Evolutionary conservation across 1,140 invertebrate genomes (phyloP).

Genomic region (Sminthurinus signatus): DNA sequence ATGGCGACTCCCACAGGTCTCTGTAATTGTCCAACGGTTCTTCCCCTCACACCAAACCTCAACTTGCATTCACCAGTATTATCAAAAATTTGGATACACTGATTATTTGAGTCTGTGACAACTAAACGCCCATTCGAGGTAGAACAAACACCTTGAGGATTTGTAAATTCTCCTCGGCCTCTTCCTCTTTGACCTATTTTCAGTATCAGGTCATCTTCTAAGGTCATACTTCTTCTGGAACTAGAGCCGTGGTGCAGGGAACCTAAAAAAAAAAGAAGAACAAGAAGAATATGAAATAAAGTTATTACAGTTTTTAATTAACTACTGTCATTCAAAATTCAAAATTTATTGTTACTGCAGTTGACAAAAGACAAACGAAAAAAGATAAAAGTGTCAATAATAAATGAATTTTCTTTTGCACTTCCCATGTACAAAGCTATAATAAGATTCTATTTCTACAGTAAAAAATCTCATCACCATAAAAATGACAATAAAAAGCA

Average conservation of each 20-base stretch:
- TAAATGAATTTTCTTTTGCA: no score
- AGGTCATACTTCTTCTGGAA: conserved; percentile 47
- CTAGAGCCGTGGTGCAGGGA: conserved; percentile 45
- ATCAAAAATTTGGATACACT: conserved; percentile 51
- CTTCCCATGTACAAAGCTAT: no score
- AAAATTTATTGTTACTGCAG: no score
- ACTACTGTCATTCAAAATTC: no score
- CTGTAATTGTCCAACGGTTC: conserved; percentile 52
- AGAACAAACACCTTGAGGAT: conserved; percentile 53
- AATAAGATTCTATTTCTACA: no score
- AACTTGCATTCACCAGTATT: conserved; percentile 46
- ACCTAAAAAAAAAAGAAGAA: conserved; percentile 40
- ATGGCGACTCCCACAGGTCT: conserved; percentile 53
- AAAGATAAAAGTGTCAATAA: no score
- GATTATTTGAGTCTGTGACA: conserved; percentile 56
- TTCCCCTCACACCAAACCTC: conserved; percentile 50
- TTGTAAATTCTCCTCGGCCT: conserved; percentile 54
- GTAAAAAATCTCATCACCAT: no score
- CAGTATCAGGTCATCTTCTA: conserved; percentile 51
- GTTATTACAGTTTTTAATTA: no score
- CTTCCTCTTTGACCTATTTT: conserved; percentile 51
- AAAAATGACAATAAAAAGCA: no score
- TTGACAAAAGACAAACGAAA: no score
- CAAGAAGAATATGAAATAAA: no score
- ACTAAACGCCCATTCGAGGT: conserved; percentile 48